A percentile compares a stretch with the other conserved stretches of the same genome.
Conservation (phyloP, 2,113 vertebrate species). For the Bubalus kerabau region DNA sequence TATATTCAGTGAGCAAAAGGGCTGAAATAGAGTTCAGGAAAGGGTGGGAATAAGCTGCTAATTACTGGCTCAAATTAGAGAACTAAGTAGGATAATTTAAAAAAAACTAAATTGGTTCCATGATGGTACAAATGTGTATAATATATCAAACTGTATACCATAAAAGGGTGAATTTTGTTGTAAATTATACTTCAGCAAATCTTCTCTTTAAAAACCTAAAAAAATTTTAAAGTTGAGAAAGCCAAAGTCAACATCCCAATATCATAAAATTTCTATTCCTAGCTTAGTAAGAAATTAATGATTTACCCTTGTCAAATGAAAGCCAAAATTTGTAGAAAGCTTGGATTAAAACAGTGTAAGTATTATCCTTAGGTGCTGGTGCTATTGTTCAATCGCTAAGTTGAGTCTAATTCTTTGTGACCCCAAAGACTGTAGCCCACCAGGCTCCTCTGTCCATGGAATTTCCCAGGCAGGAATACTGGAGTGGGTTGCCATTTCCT, state of each 20-base stretch:
- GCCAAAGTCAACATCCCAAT: neutral
- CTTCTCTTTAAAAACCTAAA: neutral
- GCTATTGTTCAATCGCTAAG: neutral
- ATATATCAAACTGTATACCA: neutral
- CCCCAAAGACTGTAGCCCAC: neutral
- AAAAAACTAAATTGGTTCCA: neutral
- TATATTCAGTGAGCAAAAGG: slow-evolving; percentile 23
- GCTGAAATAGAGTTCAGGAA: neutral
- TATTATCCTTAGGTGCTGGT: neutral
- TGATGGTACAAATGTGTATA: neutral
- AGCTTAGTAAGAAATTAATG: neutral
- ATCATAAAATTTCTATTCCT: neutral
- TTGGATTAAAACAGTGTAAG: neutral
- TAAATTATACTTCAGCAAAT: neutral
- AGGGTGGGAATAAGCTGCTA: neutral
- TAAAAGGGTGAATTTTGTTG: neutral
- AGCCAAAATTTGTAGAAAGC: neutral
- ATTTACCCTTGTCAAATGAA: neutral
- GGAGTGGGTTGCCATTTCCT: neutral
- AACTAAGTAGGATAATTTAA: neutral
- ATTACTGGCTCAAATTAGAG: neutral
- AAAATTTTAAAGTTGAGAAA: neutral
- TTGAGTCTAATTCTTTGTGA: neutral
- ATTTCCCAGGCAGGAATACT: neutral
- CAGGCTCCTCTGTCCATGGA: neutral